phyloP scores from a whole-genome alignment of 2,113 vertebrate genomes.

The Asarcornis scutulata region DNA sequence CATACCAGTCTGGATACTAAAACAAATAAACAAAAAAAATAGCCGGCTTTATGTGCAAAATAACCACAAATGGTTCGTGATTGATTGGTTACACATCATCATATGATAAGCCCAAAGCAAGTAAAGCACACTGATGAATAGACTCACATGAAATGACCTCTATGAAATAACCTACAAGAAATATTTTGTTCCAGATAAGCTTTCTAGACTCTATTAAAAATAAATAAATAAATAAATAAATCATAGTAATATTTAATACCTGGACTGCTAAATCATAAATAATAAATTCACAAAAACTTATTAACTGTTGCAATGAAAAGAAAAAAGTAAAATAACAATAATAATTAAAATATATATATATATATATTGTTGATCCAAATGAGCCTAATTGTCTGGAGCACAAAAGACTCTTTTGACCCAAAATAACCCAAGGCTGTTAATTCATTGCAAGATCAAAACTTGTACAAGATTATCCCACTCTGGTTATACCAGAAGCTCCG shows the following conservation, averaged over 20 bases:
- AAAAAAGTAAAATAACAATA: background rate
- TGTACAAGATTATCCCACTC: background rate
- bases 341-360: too few species aligned
- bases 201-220: background rate
- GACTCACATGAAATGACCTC: background rate
- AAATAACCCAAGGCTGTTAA: background rate
- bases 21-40: background rate
- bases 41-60: background rate
- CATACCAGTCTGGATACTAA: background rate
- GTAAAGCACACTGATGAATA: conserved; percentile 13
- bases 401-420: background rate
- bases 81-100: background rate
- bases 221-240: background rate
- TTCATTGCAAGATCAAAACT: background rate
- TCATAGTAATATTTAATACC: background rate
- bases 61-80: conserved; percentile 13
- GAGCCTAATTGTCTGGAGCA: background rate
- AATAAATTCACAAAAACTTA: background rate
- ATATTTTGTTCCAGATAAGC: background rate
- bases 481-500: background rate
- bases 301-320: background rate
- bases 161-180: background rate
- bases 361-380: background rate
- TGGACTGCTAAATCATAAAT: background rate
- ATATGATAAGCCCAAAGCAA: background rate